A percentile compares a stretch with the other conserved stretches of the same genome.
Evolutionary conservation across 2,797 vertebrate genomes (phyloP).

Genomic region (Loriculus beryllinus): DNA sequence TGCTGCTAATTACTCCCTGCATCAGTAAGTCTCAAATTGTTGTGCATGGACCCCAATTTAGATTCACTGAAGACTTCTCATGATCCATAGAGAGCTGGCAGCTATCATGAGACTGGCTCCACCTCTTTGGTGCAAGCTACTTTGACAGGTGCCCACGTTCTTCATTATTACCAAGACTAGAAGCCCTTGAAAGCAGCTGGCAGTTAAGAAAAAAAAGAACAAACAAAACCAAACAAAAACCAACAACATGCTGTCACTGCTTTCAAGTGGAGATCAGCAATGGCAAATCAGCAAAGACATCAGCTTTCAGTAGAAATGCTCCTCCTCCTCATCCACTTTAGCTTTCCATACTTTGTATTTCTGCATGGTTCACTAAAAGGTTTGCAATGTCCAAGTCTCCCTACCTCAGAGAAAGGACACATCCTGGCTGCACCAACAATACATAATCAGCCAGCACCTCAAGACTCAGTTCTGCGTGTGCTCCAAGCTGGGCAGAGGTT

Average conservation of each 20-base stretch:
- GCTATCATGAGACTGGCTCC: neutral
- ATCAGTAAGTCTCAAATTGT: conserved; percentile 24
- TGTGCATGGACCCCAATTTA: neutral
- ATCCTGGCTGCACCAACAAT: neutral
- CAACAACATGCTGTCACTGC: neutral
- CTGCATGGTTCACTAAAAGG: neutral
- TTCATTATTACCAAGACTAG: neutral
- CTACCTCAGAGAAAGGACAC: neutral
- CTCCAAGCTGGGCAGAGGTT: neutral
- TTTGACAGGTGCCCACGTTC: conserved; percentile 17
- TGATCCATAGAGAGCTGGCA: conserved; percentile 39
- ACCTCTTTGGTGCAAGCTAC: conserved; percentile 32
- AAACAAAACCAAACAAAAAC: neutral
- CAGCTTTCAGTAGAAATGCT: neutral
- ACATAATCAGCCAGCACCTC: rapidly evolving
- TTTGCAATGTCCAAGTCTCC: neutral
- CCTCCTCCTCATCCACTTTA: neutral
- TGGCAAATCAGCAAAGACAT: neutral
- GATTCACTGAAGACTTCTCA: conserved; percentile 4
- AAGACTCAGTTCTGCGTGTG: neutral
- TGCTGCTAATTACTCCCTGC: conserved; percentile 19
- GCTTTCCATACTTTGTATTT: neutral
- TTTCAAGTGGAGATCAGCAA: neutral
- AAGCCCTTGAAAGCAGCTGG: conserved; percentile 40
- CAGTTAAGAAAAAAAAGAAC: neutral